These are phyloP conservation scores for Ricordea florida DNA, from an alignment of 92 coral and sea anemone genomes.

Conservation along the genomic window DNA sequence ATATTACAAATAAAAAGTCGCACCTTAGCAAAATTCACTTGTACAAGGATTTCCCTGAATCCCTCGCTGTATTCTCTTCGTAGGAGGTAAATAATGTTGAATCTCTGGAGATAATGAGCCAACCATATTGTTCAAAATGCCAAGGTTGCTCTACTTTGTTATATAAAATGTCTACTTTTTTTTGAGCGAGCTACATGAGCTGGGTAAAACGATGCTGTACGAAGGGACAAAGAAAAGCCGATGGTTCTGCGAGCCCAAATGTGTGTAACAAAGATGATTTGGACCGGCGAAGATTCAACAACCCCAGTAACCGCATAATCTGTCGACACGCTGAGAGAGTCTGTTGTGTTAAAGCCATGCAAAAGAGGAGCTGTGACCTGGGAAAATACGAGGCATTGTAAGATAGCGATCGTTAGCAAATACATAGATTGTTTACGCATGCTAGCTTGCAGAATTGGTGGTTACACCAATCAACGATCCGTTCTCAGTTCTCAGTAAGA, in stretches of 20 bases:
- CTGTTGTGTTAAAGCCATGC: constrained; percentile 74
- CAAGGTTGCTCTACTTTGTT: background rate
- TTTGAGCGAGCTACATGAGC: constrained; percentile 6
- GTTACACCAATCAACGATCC: no score
- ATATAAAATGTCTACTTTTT: background rate
- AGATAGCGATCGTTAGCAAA: no score
- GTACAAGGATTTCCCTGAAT: no score
- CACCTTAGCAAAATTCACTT: no score
- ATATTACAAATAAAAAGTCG: no score
- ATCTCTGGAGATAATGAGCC: background rate
- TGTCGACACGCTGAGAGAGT: constrained; percentile 76
- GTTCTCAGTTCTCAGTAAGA: no score
- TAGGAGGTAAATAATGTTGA: no score
- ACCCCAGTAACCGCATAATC: constrained; percentile 45
- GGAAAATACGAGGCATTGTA: constrained; percentile 83
- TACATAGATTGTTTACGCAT: no score
- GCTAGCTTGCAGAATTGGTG: no score
- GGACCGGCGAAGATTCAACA: constrained; percentile 52
- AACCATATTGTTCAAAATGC: background rate
- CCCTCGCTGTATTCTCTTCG: no score
- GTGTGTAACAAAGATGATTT: constrained; percentile 78
- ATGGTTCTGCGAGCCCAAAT: background rate
- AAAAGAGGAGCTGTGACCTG: constrained; percentile 63
- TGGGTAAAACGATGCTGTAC: constrained; percentile 77
- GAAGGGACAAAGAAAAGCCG: constrained; percentile 56